A percentile compares a stretch with the other conserved stretches of the same genome.
phyloP scores from a whole-genome alignment of 1,140 invertebrate species.

The Teleogryllus occipitalis region DNA sequence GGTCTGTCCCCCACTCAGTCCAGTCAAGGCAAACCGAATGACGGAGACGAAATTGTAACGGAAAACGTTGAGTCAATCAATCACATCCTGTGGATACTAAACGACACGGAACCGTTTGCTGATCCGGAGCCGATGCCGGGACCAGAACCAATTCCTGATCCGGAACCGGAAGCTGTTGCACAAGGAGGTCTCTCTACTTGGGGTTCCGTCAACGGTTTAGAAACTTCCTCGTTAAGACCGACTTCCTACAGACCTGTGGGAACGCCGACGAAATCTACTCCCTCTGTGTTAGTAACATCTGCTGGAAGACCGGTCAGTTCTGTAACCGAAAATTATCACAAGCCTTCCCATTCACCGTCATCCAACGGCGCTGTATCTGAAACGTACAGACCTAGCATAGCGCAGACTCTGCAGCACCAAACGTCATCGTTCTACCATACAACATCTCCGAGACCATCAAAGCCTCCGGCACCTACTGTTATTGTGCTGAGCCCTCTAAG shows the following conservation, averaged over 20 bases:
- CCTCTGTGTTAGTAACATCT: slow-evolving; percentile 24
- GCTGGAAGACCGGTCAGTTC: slow-evolving; percentile 33
- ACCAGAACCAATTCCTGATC: slow-evolving; percentile 22
- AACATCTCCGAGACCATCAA: not conserved
- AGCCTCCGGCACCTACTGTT: slow-evolving; percentile 53
- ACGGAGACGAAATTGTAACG: not conserved
- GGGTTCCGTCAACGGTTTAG: slow-evolving; percentile 38
- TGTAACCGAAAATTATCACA: slow-evolving; percentile 30
- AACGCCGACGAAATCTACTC: slow-evolving; percentile 24
- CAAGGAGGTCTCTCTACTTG: slow-evolving; percentile 35
- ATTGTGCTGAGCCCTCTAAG: slow-evolving; percentile 54
- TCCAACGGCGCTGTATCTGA: slow-evolving; percentile 18
- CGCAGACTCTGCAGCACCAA: not conserved
- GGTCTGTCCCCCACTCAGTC: not conserved
- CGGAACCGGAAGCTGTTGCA: slow-evolving; percentile 9
- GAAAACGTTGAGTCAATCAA: slow-evolving; percentile 18
- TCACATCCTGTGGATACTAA: slow-evolving; percentile 20
- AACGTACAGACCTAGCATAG: slow-evolving; percentile 13
- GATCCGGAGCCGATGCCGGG: not conserved
- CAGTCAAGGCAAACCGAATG: not conserved
- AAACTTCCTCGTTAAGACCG: slow-evolving; percentile 26
- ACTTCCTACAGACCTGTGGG: slow-evolving; percentile 25
- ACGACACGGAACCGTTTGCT: slow-evolving; percentile 3
- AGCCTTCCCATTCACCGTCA: slow-evolving; percentile 10
- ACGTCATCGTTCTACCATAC: slow-evolving; percentile 10